phyloP scores from a whole-genome alignment of 1,140 invertebrate species.

The Drosophila teissieri region DNA sequence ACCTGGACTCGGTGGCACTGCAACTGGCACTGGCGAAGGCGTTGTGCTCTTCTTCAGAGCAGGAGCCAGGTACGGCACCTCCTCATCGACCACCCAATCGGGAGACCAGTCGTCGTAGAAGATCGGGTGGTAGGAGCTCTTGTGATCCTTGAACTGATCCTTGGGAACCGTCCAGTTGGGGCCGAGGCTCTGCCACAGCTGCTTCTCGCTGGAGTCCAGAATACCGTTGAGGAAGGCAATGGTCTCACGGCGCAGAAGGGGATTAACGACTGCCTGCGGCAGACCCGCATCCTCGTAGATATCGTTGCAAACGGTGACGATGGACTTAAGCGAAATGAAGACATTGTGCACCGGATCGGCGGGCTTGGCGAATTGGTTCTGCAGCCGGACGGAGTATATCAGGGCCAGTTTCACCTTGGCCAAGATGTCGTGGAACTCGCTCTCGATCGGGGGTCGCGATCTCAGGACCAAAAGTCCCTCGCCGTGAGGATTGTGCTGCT shows the following conservation, averaged over 20 bases:
- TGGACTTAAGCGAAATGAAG: slow-evolving; percentile 71
- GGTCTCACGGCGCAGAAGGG: slow-evolving; percentile 70
- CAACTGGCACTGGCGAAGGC: slow-evolving; percentile 37
- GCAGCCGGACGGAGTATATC: slow-evolving; percentile 67
- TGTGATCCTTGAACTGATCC: slow-evolving; percentile 79
- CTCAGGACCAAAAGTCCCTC: slow-evolving; percentile 71
- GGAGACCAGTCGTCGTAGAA: slow-evolving; percentile 83
- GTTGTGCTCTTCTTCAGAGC: slow-evolving; percentile 47
- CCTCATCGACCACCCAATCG: slow-evolving; percentile 80
- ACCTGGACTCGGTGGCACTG: slow-evolving; percentile 49
- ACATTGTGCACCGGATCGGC: slow-evolving; percentile 68
- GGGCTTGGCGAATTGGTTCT: slow-evolving; percentile 70
- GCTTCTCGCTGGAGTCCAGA: slow-evolving; percentile 58
- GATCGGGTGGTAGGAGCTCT: slow-evolving; percentile 73
- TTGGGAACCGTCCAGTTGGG: slow-evolving; percentile 75
- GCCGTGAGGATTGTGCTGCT: slow-evolving; percentile 75
- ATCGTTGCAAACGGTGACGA: slow-evolving; percentile 75
- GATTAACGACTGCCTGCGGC: slow-evolving; percentile 72
- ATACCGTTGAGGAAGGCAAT: slow-evolving; percentile 53
- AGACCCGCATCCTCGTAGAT: slow-evolving; percentile 60
- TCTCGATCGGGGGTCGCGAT: slow-evolving; percentile 76
- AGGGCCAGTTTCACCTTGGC: slow-evolving; percentile 73
- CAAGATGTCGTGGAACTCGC: slow-evolving; percentile 75
- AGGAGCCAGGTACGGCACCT: slow-evolving; percentile 67
- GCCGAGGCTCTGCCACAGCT: slow-evolving; percentile 72